Percentiles rank a stretch among this genome's conserved stretches.
Conservation (phyloP, 2,888 invertebrate species). For the Cephonodes hylas region DNA sequence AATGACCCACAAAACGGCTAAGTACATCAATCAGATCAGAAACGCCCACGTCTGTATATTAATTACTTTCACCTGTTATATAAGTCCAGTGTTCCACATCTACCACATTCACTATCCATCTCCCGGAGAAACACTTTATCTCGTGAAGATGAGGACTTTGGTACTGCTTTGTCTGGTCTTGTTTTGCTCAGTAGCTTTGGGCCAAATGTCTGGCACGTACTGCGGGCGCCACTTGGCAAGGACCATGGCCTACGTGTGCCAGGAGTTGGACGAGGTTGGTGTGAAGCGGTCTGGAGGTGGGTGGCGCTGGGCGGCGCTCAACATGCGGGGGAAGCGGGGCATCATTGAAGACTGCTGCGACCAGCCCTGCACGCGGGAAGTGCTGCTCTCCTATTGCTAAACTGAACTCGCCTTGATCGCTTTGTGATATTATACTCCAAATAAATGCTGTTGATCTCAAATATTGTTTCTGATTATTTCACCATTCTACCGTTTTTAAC, state of each 20-base stretch:
- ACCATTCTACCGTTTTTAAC: too few relatives aligned
- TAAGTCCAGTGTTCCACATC: background rate
- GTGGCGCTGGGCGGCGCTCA: background rate
- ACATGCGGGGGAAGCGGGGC: constrained; percentile 26
- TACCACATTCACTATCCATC: constrained; percentile 3
- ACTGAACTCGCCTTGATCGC: background rate
- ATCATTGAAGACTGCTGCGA: constrained; percentile 34
- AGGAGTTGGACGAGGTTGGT: constrained; percentile 8
- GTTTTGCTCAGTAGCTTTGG: background rate
- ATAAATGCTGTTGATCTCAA: too few relatives aligned
- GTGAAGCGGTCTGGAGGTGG: constrained; percentile 13
- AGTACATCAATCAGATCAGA: too few relatives aligned
- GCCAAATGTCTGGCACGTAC: constrained; percentile 18
- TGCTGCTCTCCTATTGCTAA: constrained; percentile 29
- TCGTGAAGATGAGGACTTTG: background rate
- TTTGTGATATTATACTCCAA: background rate
- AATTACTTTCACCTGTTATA: constrained; percentile 6
- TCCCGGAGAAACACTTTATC: background rate
- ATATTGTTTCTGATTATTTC: too few relatives aligned
- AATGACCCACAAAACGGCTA: too few relatives aligned
- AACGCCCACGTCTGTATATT: background rate
- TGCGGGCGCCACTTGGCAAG: constrained; percentile 32
- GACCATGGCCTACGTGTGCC: constrained; percentile 25
- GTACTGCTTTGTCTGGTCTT: background rate
- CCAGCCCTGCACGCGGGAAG: constrained; percentile 24